These are phyloP conservation scores for Emydoidea blandingii DNA, from an alignment of 2,797 vertebrate species.

Conservation along the genomic window DNA sequence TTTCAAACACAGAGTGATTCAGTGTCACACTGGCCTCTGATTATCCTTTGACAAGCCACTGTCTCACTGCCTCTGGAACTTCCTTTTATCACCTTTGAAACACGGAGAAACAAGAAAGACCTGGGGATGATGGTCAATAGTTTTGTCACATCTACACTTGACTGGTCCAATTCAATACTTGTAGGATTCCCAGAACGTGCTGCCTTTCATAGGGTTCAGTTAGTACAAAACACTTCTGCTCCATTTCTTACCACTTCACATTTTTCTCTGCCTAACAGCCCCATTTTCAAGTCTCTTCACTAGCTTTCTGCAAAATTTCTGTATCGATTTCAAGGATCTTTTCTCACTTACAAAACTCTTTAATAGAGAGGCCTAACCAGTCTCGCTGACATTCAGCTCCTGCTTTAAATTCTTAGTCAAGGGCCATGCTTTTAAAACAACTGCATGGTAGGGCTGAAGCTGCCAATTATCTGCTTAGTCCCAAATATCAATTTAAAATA, in stretches of 20 bases:
- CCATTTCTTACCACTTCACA: background rate
- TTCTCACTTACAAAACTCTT: conserved; percentile 25
- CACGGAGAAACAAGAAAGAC: background rate
- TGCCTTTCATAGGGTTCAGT: background rate
- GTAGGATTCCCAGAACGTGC: background rate
- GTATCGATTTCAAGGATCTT: background rate
- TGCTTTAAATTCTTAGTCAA: background rate
- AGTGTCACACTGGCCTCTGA: background rate
- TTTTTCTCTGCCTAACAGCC: background rate
- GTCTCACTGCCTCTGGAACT: background rate
- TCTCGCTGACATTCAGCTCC: conserved; percentile 4
- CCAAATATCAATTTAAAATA: background rate
- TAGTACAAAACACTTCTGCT: background rate
- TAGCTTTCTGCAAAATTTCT: background rate
- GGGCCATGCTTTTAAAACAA: background rate
- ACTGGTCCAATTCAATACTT: background rate
- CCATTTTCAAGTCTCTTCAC: background rate
- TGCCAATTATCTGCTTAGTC: background rate
- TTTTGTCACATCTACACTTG: background rate
- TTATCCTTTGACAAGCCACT: background rate
- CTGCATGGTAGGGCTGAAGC: background rate
- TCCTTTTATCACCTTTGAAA: background rate
- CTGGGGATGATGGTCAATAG: background rate
- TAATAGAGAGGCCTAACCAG: background rate
- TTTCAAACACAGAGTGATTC: background rate